Evolutionary conservation across 2,113 vertebrate genomes (phyloP), one percentile per base, ranked within the genome.

Genomic region (Sceloporus undulatus): DNA sequence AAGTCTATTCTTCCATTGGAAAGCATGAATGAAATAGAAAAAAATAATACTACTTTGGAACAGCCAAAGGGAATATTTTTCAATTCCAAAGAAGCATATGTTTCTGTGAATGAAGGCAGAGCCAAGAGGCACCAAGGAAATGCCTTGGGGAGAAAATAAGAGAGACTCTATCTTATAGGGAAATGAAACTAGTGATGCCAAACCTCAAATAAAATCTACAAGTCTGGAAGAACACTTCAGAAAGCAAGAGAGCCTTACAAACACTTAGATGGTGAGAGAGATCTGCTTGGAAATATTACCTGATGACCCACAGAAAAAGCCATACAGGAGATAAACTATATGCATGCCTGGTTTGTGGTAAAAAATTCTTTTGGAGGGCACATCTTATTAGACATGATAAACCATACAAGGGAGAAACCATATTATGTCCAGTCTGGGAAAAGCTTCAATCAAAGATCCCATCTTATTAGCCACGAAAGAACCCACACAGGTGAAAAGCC

Each of bases 281-380:
- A 75, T 88, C 85, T n/a, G 88, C 85, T 78, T 90, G 85, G 83
- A 92, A 82, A 82, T 66, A 66, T 34, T 52, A 85, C 79, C 79
- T 65, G 89, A 88, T 77, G 27, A 89, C 16, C 85, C 90, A 0
- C 93, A 91, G 19, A 90, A 92, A 27, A 25, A 66, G 1, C 27
- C 40, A 34, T 18, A 9, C 70, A 82, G 59, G 54, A 0, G 94
- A 95, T 75, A 95, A 94, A 29, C 91, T 89, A 0, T 93, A 92
- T 1, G 86, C 87, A 2, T 92, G 91, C 34, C 52, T 40, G 2
- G 62, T 93, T 25, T 95, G 93, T 0, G 89, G 93, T n/a, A n/a
- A n/a, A n/a, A n/a, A n/a, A n/a, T n/a, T n/a, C n/a, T n/a, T n/a
- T n/a, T n/a, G n/a, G n/a, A n/a, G n/a, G n/a, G n/a, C n/a, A n/a